Evolutionary conservation across 2,113 vertebrate genomes (phyloP), one percentile per base, ranked within the genome.

Genomic region (Crypturellus undulatus): DNA sequence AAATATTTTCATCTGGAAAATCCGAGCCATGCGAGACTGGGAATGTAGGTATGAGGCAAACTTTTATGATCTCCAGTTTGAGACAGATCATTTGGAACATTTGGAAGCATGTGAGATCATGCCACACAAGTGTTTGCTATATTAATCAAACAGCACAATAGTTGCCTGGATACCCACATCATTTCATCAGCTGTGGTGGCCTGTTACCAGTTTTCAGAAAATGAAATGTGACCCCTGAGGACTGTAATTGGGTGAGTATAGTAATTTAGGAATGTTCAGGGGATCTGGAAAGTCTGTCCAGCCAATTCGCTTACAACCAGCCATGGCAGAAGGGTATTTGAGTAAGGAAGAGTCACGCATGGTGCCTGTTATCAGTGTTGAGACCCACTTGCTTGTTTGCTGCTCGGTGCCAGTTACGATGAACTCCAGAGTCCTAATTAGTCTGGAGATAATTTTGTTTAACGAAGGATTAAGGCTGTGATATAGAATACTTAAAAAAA

Each of bases 201-300:
- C 96, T 96, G 96, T 92, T 96, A 97, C 97, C 95, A 96, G 96
- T 96, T 96, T 94, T 96, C 94, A 93, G 97, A 90, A 97, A 97
- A 97, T 95, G 94, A 96, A 97, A 98, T 52, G 82, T 88, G 91
- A 87, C 96, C 89, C 96, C 89, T 92, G 95, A 97, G 97, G 96
- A 95, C 92, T 89, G 92, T 97, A 95, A 96, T 95, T 95, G 94
- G 92, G 96, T 96, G 95, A 95, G 92, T 80, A 90, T 78, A 94
- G 95, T 97, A 52, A 96, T 96, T 97, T 94, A 93, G 96, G 87
- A 96, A 97, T 25, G 34, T 95, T 95, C 89, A 76, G 81, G 84
- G 96, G 95, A 70, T 94, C 97, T 96, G 94, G 96, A 97, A 97
- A 96, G 96, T 87, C 92, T 94, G 87, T 90, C 80, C 72, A 84